Conservation (phyloP, 2,888 invertebrate species). For the Synergus umbraculus region DNA sequence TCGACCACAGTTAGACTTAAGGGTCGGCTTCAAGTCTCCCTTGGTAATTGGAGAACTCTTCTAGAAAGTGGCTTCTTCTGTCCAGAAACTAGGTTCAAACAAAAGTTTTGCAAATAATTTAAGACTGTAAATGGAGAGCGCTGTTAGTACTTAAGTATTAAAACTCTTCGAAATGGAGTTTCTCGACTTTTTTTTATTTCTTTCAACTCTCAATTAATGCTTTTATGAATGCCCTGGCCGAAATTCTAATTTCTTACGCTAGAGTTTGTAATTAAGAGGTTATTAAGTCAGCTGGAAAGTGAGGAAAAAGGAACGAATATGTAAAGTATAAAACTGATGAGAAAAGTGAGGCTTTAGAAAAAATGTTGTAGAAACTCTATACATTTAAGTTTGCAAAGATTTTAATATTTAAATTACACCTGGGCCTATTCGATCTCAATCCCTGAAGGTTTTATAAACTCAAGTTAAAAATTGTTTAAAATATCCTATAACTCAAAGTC, state of each 20-base stretch:
- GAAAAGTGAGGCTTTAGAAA: neutral
- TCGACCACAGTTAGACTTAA: slow-evolving; percentile 37
- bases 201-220: slow-evolving; percentile 7
- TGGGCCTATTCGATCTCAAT: neutral
- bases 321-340: neutral
- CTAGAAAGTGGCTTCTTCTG: slow-evolving; percentile 54
- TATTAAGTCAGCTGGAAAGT: neutral
- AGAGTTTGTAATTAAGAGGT: slow-evolving; percentile 22
- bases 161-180: slow-evolving; percentile 39
- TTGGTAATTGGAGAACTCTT: slow-evolving; percentile 56
- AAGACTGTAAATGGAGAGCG: slow-evolving; percentile 23
- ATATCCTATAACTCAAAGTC: neutral
- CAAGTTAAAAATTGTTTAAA: neutral
- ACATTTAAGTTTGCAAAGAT: neutral
- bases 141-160: slow-evolving; percentile 38
- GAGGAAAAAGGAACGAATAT: neutral
- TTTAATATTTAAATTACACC: neutral
- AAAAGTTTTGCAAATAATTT: slow-evolving; percentile 41
- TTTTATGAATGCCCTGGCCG: slow-evolving; percentile 5
- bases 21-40: slow-evolving; percentile 41
- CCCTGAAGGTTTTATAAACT: neutral
- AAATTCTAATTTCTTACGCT: slow-evolving; percentile 16
- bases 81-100: slow-evolving; percentile 35
- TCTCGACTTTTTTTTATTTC: slow-evolving; percentile 17
- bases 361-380: neutral